Percentiles rank a stretch among this genome's conserved stretches.
Evolutionary conservation across 2,797 vertebrate genomes (phyloP).

Genomic region (Trachops cirrhosus): DNA sequence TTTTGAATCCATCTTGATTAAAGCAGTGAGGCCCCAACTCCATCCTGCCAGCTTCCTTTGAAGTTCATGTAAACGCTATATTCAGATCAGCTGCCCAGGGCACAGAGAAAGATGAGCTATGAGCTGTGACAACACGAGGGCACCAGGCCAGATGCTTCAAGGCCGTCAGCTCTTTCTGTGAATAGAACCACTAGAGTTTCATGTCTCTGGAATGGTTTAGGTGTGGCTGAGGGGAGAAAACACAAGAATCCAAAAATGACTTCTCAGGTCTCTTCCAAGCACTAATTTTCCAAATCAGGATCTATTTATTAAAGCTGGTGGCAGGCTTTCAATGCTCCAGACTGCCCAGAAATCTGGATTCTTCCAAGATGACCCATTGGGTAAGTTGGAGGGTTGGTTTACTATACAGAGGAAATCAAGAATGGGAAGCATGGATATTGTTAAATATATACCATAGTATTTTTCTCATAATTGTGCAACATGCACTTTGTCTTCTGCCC

Average conservation of each 20-base stretch:
- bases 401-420: background rate
- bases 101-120: constrained; percentile 71
- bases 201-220: constrained; percentile 47
- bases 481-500: background rate
- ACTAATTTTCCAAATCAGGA: background rate
- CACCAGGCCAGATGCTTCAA: constrained; percentile 63
- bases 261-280: background rate
- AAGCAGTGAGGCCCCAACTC: constrained; percentile 58
- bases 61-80: constrained; percentile 55
- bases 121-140: constrained; percentile 68
- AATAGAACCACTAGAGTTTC: constrained; percentile 8
- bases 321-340: background rate
- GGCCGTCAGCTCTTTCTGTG: constrained; percentile 48
- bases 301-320: background rate
- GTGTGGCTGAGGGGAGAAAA: background rate
- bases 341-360: background rate
- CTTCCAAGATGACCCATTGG: background rate
- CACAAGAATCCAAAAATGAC: background rate
- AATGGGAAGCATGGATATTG: background rate
- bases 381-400: background rate
- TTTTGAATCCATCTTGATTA: constrained; percentile 71
- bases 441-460: background rate
- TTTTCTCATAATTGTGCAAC: background rate
- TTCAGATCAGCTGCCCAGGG: constrained; percentile 69
- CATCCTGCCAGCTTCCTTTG: constrained; percentile 66